These are phyloP conservation scores for Piprites chloris DNA, from an alignment of 2,113 vertebrate species.

Conservation along the genomic window DNA sequence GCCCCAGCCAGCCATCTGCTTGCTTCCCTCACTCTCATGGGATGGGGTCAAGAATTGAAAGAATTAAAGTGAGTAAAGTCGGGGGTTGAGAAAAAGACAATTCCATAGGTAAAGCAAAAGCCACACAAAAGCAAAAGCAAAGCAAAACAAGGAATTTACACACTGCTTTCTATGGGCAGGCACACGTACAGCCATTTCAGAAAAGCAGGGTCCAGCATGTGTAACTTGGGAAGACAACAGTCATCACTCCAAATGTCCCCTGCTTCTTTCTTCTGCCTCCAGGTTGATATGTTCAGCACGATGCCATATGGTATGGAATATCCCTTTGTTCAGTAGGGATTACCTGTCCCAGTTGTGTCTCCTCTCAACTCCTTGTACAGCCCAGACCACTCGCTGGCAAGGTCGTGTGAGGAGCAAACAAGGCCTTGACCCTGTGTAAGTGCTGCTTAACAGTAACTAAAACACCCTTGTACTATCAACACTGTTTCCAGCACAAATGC, in stretches of 20 bases:
- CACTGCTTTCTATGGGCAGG: neutral
- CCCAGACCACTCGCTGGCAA: neutral
- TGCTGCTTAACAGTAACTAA: neutral
- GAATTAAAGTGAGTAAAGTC: neutral
- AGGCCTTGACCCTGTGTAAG: neutral
- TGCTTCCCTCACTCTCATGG: rapidly evolving
- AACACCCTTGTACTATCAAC: neutral
- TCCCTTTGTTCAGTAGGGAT: neutral
- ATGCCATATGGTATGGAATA: neutral
- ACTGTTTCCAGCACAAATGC: neutral
- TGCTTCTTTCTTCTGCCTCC: neutral
- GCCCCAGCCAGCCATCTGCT: neutral
- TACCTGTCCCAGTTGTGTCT: neutral
- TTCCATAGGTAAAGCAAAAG: neutral
- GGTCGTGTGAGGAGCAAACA: neutral
- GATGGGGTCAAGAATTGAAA: neutral
- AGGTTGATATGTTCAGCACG: neutral
- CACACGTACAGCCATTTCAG: neutral
- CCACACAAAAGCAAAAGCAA: neutral
- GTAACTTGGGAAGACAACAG: neutral
- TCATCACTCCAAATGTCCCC: neutral
- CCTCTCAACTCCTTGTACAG: neutral
- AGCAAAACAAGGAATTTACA: neutral
- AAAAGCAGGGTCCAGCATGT: neutral
- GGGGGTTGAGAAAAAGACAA: neutral